phyloP scores from a whole-genome alignment of 2,113 vertebrate species.

The Phylloscopus whistleri region DNA sequence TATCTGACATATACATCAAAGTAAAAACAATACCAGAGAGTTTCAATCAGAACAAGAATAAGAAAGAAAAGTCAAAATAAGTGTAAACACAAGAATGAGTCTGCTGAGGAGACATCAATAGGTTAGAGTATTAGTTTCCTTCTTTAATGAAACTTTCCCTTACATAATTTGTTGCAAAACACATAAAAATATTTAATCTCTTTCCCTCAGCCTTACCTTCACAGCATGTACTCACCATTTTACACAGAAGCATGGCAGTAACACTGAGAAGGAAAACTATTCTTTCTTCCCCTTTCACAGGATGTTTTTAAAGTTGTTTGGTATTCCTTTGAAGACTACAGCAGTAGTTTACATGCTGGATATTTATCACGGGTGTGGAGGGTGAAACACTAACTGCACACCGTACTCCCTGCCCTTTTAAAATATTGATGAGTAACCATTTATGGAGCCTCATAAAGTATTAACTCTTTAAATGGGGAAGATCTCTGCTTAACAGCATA shows the following conservation, averaged over 20 bases:
- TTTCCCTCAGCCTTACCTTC: not conserved
- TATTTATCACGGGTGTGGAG: slow-evolving; percentile 12
- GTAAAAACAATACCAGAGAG: not conserved
- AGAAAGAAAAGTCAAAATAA: not conserved
- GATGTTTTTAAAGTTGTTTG: not conserved
- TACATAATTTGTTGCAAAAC: not conserved
- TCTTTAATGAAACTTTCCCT: not conserved
- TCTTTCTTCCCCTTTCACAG: not conserved
- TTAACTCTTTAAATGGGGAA: slow-evolving; percentile 43
- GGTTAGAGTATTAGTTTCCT: not conserved
- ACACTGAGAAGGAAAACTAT: not conserved
- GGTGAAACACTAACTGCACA: slow-evolving; percentile 41
- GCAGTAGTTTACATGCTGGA: not conserved
- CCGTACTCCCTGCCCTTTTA: slow-evolving; percentile 30
- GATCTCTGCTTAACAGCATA: not conserved
- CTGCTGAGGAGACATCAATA: not conserved
- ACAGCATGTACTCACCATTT: slow-evolving; percentile 49
- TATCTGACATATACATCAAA: not conserved
- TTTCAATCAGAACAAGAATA: not conserved
- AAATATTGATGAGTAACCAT: slow-evolving; percentile 56
- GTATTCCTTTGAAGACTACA: slow-evolving; percentile 16
- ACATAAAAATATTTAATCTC: not conserved
- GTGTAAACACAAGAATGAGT: not conserved
- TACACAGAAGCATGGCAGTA: not conserved
- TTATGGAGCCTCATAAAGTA: slow-evolving; percentile 29